Conservation (phyloP, 1,140 invertebrate species). For the Lethrus apterus region DNA sequence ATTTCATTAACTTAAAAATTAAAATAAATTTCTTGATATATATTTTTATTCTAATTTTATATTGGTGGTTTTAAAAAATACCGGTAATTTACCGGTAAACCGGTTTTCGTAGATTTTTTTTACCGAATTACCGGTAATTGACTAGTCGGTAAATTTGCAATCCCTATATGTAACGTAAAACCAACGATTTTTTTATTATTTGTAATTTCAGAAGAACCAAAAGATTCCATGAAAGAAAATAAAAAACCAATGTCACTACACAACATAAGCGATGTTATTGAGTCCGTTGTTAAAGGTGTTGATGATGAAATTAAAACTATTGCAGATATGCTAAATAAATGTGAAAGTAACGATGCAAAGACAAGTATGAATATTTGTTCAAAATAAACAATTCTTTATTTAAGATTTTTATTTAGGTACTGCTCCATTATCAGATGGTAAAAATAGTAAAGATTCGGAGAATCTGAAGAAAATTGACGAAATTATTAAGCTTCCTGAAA, state of each 20-base stretch:
- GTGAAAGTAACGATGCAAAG: conserved; percentile 41
- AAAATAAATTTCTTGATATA: no score
- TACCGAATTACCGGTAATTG: neutral
- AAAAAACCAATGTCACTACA: conserved; percentile 35
- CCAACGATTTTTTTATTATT: neutral
- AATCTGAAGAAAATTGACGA: no score
- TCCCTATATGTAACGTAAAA: conserved; percentile 1
- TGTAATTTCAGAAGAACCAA: conserved; percentile 18
- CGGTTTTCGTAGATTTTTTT: neutral
- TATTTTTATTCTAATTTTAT: no score
- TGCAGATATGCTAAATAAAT: conserved; percentile 33
- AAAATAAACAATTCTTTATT: conserved; percentile 4
- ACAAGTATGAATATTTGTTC: neutral
- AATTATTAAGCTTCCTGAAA: conserved; percentile 50
- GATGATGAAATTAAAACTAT: conserved; percentile 40
- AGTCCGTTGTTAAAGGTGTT: conserved; percentile 49
- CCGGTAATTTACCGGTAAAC: neutral
- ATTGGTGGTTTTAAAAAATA: no score
- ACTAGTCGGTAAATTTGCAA: no score
- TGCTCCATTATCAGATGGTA: conserved; percentile 2
- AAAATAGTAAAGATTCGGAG: conserved; percentile 11
- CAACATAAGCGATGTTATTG: conserved; percentile 46
- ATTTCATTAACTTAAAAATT: no score
- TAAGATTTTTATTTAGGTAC: neutral
- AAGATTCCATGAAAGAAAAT: conserved; percentile 38